phyloP scores from a whole-genome alignment of 2,113 vertebrate species.

The Sialia sialis region DNA sequence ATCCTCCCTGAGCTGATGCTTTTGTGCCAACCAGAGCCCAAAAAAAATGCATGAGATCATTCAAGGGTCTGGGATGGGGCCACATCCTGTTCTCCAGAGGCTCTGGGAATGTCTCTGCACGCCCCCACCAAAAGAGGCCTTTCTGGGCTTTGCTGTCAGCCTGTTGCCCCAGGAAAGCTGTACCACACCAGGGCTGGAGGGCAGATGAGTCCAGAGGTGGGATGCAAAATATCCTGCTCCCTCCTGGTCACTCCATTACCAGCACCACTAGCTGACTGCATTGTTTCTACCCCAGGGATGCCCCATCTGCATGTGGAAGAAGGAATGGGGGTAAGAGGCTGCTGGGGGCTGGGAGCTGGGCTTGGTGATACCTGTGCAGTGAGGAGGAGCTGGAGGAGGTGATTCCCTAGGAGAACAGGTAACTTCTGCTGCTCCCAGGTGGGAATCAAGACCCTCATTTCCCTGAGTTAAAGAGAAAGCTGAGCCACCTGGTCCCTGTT shows the following conservation, averaged over 20 bases:
- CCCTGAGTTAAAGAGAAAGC: neutral
- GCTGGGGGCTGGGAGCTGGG: neutral
- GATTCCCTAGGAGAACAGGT: neutral
- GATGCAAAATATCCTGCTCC: neutral
- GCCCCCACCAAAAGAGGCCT: neutral
- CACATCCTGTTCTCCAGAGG: neutral
- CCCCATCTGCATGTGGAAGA: neutral
- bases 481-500: accelerated
- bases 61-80: neutral
- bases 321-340: neutral
- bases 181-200: neutral
- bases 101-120: neutral
- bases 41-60: neutral
- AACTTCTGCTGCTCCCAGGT: neutral
- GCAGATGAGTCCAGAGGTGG: neutral
- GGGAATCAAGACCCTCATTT: neutral
- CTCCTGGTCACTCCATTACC: neutral
- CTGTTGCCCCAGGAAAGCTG: neutral
- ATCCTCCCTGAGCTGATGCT: neutral
- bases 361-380: accelerated
- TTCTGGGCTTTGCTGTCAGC: neutral
- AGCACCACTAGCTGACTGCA: neutral
- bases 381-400: neutral
- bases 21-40: neutral
- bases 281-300: neutral